These are phyloP conservation scores for Acheta domesticus DNA, from an alignment of 2,888 invertebrate genomes.

Conservation along the genomic window DNA sequence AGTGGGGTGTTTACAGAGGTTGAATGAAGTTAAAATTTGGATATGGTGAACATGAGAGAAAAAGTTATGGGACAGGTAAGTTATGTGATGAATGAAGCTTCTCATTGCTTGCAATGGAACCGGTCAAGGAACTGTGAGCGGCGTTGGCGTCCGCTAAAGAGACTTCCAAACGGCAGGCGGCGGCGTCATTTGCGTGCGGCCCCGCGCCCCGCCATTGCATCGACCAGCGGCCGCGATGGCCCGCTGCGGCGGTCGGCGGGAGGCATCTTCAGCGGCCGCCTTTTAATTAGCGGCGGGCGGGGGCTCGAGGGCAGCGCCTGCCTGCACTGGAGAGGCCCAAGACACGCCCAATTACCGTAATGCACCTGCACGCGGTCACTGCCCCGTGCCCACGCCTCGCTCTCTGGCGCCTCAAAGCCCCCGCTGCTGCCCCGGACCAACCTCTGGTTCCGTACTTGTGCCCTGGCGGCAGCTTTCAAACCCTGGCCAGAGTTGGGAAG, in stretches of 20 bases:
- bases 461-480: neutral
- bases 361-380: neutral
- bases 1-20: too few relatives aligned
- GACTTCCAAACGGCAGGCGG: too few relatives aligned
- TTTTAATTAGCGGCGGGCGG: neutral
- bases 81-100: too few relatives aligned
- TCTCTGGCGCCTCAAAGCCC: neutral
- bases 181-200: too few relatives aligned
- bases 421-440: neutral
- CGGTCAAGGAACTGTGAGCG: too few relatives aligned
- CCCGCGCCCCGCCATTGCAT: too few relatives aligned
- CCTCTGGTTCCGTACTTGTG: neutral
- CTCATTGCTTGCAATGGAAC: too few relatives aligned
- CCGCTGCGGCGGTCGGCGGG: neutral
- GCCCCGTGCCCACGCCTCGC: neutral
- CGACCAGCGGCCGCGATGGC: neutral
- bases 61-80: too few relatives aligned
- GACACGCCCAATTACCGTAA: constrained; percentile 5
- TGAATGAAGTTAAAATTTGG: too few relatives aligned
- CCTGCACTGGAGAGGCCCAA: neutral
- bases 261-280: neutral
- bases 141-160: too few relatives aligned
- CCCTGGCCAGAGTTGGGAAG: neutral
- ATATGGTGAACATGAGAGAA: too few relatives aligned
- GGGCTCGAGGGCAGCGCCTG: neutral